These are phyloP conservation scores for Stramonita haemastoma DNA, from an alignment of 2,888 invertebrate genomes.

Conservation along the genomic window DNA sequence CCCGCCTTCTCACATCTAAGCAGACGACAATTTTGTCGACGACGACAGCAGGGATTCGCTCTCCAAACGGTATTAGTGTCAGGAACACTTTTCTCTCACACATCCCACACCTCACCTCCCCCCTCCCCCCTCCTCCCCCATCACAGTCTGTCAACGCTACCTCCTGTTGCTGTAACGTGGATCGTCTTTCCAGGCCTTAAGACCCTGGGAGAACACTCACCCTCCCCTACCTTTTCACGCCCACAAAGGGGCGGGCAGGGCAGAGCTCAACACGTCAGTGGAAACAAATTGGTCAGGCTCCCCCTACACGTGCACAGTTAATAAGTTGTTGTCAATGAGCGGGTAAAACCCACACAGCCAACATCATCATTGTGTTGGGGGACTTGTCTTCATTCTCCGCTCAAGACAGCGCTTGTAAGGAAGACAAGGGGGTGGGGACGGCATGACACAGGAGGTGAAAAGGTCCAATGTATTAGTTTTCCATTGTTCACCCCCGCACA, in stretches of 20 bases:
- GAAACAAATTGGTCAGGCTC: conserved; percentile 37
- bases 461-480: conserved; percentile 33
- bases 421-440: conserved; percentile 25
- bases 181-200: conserved; percentile 22
- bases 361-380: conserved; percentile 30
- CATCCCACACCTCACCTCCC: not conserved
- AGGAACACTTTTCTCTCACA: not conserved
- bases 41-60: conserved; percentile 35
- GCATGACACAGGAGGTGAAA: conserved; percentile 26
- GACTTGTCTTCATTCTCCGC: conserved; percentile 24
- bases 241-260: conserved; percentile 12
- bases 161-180: conserved; percentile 26
- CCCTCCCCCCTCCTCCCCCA: not conserved
- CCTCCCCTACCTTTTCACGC: not conserved
- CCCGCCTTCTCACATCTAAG: not conserved
- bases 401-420: not conserved
- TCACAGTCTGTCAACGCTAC: conserved; percentile 22
- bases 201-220: not conserved
- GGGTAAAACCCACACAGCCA: conserved; percentile 26
- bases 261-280: conserved; percentile 29
- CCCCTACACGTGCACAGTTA: conserved; percentile 32
- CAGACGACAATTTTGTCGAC: conserved; percentile 31
- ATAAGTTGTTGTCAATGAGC: conserved; percentile 26
- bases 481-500: conserved; percentile 13
- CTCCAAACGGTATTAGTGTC: conserved; percentile 40